Percentiles rank a stretch among this genome's conserved stretches.
phyloP scores from a whole-genome alignment of 2,797 vertebrate species.

The Rachycentron canadum region DNA sequence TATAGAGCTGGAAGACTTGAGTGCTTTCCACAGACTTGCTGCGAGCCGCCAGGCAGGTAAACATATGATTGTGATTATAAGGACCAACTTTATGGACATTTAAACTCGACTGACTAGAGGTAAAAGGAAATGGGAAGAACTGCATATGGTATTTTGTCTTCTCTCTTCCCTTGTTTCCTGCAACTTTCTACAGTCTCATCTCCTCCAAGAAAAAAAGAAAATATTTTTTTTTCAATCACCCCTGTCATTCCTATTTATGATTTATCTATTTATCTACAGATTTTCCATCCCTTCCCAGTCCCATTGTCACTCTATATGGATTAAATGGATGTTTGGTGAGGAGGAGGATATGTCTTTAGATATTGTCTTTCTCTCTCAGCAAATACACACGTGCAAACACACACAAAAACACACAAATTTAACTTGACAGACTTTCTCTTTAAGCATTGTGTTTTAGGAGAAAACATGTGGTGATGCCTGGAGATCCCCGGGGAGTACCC shows the following conservation, averaged over 20 bases:
- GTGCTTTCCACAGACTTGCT: constrained; percentile 22
- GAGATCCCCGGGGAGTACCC: constrained; percentile 43
- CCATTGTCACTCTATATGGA: constrained; percentile 13
- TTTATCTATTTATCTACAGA: background rate
- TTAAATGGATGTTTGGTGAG: constrained; percentile 37
- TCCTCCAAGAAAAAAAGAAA: background rate
- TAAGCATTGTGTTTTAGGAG: constrained; percentile 66
- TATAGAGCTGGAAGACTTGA: constrained; percentile 24
- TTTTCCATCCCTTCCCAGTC: constrained; percentile 17
- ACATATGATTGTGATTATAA: constrained; percentile 75
- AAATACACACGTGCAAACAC: constrained; percentile 15
- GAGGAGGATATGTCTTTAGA: constrained; percentile 41
- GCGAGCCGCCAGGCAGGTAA: constrained; percentile 56
- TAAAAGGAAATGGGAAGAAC: constrained; percentile 47
- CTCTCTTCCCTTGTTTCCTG: constrained; percentile 9
- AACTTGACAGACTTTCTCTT: constrained; percentile 42
- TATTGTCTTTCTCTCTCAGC: constrained; percentile 24
- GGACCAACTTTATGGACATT: constrained; percentile 48
- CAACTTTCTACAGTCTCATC: background rate
- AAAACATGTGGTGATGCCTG: constrained; percentile 42
- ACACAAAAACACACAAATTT: constrained; percentile 48
- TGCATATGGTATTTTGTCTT: constrained; percentile 20
- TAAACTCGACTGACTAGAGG: constrained; percentile 37
- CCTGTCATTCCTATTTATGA: background rate
- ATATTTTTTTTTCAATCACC: background rate